Conservation (phyloP, 1,140 invertebrate species). For the Cydia pomonella region DNA sequence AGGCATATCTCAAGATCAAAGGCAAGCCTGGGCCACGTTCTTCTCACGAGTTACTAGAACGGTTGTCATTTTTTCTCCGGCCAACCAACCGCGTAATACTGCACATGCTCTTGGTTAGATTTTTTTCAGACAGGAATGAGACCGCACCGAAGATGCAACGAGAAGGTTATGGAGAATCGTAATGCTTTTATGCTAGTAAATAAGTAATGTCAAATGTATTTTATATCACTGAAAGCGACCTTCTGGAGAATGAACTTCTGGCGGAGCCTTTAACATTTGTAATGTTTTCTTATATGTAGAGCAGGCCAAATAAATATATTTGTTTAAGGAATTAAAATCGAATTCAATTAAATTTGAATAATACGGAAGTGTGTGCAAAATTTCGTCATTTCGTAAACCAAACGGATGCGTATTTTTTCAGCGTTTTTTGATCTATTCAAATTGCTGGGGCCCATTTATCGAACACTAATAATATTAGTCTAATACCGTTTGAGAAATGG, state of each 20-base stretch:
- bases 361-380: too few species aligned
- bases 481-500: too few species aligned
- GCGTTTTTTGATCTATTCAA: too few species aligned
- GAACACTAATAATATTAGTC: too few species aligned
- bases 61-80: slow-evolving; percentile 51
- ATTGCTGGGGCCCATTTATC: too few species aligned
- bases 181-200: slow-evolving; percentile 36
- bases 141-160: slow-evolving; percentile 41
- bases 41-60: slow-evolving; percentile 33
- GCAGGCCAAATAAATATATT: not conserved
- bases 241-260: not conserved
- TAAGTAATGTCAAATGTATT: slow-evolving; percentile 23
- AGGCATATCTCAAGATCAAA: slow-evolving; percentile 1
- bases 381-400: too few species aligned
- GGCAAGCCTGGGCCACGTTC: not conserved
- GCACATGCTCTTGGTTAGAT: slow-evolving; percentile 46
- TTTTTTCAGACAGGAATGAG: slow-evolving; percentile 43
- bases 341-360: too few species aligned
- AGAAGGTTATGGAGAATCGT: slow-evolving; percentile 41
- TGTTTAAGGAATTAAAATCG: too few species aligned
- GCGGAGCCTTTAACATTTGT: not conserved
- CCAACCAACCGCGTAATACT: slow-evolving; percentile 55
- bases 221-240: too few species aligned
- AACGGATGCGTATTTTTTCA: too few species aligned
- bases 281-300: not conserved